Base-by-base conservation (phyloP, 1,140 invertebrate genomes). In the Druon quercuslanigerum region DNA sequence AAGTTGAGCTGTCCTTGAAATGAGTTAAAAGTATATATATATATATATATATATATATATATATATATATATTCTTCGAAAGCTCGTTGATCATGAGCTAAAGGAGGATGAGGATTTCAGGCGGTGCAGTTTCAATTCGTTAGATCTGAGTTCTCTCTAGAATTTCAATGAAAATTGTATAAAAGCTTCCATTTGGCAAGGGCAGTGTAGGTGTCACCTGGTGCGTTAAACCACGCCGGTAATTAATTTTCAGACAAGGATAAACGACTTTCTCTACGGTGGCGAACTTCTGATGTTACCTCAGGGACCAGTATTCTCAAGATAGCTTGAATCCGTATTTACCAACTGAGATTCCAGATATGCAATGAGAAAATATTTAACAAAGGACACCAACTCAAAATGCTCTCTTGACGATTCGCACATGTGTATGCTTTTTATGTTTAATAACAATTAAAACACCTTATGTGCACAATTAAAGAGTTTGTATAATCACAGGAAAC, bases 241-340 rank as follows among this genome's bases (percentile, higher is more conserved):
- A 60, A 60, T 60, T 60, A 60, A 60, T 33, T 60, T 60, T 60
- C 20, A 25, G 20, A 60, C 57, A 60, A 16, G 14, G 57, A 60
- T 60, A 60, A 60, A 60, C 57, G 57, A 60, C 25, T 60, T 60
- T 33, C 57, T 14, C 57, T 25, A 12, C 33, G 12, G 20, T 60
- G 13, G 57, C 5, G 20, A 60, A 60, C 57, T 60, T 60, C 20
- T 60, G 56, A 11, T 20, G 54, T 11, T 57, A 57, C 19, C 19
- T 57, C 56, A 9, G 19, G 17, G 13, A 60, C 19, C 19, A 25
- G 20, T 33, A 60, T 25, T 25, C 19, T 25, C 20, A 33, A 20
- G 56, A 5, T 57, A 11, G 19, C 57, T 33, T 13, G 20, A 33
- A 60, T 60, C 20, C 12, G 20, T 3, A 60, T 25, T 54, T 54